A percentile compares a stretch with the other conserved stretches of the same genome.
These are phyloP conservation scores for Nephrocerus scutellatus DNA, from an alignment of 2,888 invertebrate genomes.

Conservation along the genomic window DNA sequence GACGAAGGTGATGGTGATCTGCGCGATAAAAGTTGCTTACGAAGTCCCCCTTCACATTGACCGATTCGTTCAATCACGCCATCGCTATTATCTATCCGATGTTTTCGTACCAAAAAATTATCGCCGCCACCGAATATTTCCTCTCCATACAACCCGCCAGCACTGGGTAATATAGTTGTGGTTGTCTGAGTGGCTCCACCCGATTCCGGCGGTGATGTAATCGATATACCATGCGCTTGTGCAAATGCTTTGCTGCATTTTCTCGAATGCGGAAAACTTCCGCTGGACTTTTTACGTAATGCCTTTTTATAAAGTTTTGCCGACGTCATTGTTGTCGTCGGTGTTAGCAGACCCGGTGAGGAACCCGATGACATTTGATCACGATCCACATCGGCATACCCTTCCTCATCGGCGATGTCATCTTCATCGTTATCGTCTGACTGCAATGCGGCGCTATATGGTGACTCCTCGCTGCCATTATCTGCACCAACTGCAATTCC, in stretches of 20 bases:
- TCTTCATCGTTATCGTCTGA: background rate
- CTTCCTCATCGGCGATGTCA: constrained; percentile 9
- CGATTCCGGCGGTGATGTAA: constrained; percentile 9
- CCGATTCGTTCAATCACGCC: too few relatives aligned
- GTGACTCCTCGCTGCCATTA: constrained; percentile 8
- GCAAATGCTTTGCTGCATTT: constrained; percentile 47
- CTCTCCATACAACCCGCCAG: too few relatives aligned
- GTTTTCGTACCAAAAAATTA: too few relatives aligned
- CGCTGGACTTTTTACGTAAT: constrained; percentile 41
- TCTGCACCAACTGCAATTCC: background rate
- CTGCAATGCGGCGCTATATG: constrained; percentile 6
- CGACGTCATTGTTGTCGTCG: constrained; percentile 2
- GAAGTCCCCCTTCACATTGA: constrained; percentile 11
- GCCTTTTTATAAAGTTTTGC: constrained; percentile 28
- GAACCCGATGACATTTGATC: background rate
- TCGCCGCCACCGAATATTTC: too few relatives aligned
- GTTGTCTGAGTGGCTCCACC: constrained; percentile 12
- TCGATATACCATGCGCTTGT: constrained; percentile 41
- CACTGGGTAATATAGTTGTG: constrained; percentile 24
- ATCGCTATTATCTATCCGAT: background rate
- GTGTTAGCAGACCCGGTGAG: constrained; percentile 15
- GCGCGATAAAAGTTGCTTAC: constrained; percentile 31
- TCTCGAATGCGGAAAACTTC: constrained; percentile 36
- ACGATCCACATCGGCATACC: constrained; percentile 6
- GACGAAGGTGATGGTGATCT: constrained; percentile 49